Conservation (phyloP, 2,797 vertebrate species). For the Malacoraja senta region DNA sequence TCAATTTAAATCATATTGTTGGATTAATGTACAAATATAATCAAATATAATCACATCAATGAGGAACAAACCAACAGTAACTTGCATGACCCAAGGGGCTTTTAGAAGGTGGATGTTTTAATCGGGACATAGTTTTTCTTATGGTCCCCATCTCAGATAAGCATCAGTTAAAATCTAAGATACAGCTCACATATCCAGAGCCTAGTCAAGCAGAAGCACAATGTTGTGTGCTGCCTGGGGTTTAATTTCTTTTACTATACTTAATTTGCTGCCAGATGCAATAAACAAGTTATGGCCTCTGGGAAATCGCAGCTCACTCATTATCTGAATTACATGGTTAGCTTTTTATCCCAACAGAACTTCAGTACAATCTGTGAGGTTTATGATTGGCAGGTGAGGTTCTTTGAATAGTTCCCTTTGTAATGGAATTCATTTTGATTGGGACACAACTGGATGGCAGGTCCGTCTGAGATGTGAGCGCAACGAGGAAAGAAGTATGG, state of each 20-base stretch:
- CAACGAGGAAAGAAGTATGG: no score
- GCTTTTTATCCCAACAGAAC: slow-evolving; percentile 68
- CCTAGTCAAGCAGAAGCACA: slow-evolving; percentile 57
- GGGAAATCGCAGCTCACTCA: slow-evolving; percentile 67
- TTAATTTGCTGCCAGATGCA: slow-evolving; percentile 78
- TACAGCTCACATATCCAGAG: slow-evolving; percentile 57
- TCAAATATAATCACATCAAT: slow-evolving; percentile 79
- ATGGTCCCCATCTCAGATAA: slow-evolving; percentile 61
- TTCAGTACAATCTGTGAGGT: slow-evolving; percentile 60
- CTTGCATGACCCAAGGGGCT: slow-evolving; percentile 74
- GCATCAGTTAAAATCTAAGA: slow-evolving; percentile 76
- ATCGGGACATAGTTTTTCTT: slow-evolving; percentile 78
- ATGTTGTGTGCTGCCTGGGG: slow-evolving; percentile 63
- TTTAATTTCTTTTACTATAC: slow-evolving; percentile 68
- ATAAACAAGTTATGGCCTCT: slow-evolving; percentile 64
- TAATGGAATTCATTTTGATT: not conserved
- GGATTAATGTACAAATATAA: slow-evolving; percentile 60
- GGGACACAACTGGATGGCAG: not conserved
- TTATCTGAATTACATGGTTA: slow-evolving; percentile 61
- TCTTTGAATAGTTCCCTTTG: slow-evolving; percentile 1
- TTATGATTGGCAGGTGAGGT: slow-evolving; percentile 3
- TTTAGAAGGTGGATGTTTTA: slow-evolving; percentile 77
- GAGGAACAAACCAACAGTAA: slow-evolving; percentile 68
- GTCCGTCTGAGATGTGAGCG: not conserved
- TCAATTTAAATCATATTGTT: slow-evolving; percentile 13